Evolutionary conservation across 2,888 invertebrate genomes (phyloP).

Genomic region (Bhutanitis thaidina): DNA sequence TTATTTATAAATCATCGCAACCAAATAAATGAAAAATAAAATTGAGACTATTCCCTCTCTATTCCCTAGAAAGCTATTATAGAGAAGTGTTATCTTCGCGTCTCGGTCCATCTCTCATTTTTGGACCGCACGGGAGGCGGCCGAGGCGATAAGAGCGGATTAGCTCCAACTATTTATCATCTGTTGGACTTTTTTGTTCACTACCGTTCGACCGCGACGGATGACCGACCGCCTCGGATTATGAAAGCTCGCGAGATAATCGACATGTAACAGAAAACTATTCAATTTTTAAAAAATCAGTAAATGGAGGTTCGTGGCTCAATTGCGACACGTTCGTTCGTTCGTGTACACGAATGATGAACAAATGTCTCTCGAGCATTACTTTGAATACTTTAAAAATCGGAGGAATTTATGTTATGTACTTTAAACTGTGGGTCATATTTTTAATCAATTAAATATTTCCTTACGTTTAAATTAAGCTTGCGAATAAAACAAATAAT

Average conservation of each 20-base stretch:
- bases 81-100: slow-evolving; percentile 65
- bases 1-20: too few species aligned
- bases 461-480: too few species aligned
- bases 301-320: neutral
- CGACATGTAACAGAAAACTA: neutral
- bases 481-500: too few species aligned
- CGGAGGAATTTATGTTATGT: too few species aligned
- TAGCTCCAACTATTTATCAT: slow-evolving; percentile 77
- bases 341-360: neutral
- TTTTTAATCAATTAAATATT: too few species aligned
- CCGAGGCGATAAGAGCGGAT: slow-evolving; percentile 71
- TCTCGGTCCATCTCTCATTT: slow-evolving; percentile 72
- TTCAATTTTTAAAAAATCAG: neutral
- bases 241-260: slow-evolving; percentile 26
- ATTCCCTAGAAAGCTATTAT: slow-evolving; percentile 60
- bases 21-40: slow-evolving; percentile 24
- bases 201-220: slow-evolving; percentile 56
- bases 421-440: too few species aligned
- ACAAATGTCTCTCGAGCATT: too few species aligned
- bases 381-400: too few species aligned
- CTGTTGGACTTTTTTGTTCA: slow-evolving; percentile 65
- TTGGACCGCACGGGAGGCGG: slow-evolving; percentile 73
- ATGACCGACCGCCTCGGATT: slow-evolving; percentile 56
- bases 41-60: slow-evolving; percentile 35
- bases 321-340: neutral